Conservation (phyloP, 2,113 vertebrate genomes). For the Glareola pratincola region DNA sequence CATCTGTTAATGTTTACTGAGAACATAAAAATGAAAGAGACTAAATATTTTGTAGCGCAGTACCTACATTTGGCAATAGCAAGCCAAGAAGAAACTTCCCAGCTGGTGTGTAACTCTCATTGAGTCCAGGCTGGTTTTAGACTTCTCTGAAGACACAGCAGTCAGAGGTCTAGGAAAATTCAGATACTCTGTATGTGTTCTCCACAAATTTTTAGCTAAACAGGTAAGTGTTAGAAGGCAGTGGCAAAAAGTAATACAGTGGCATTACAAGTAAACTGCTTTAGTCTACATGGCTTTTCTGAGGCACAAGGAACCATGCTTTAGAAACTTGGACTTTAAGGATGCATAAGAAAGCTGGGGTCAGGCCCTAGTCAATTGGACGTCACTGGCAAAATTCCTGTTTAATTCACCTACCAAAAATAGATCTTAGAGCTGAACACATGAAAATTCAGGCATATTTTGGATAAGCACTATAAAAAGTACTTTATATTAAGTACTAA, state of each 20-base stretch:
- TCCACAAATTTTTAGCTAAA: not conserved
- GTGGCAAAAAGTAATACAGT: not conserved
- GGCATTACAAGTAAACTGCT: not conserved
- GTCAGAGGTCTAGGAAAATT: not conserved
- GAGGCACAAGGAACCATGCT: not conserved
- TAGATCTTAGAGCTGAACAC: not conserved
- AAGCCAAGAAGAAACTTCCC: not conserved
- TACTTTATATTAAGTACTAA: not conserved
- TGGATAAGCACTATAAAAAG: not conserved
- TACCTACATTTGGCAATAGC: not conserved
- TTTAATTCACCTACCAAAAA: not conserved
- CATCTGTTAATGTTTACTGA: constrained; percentile 16
- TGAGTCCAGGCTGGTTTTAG: not conserved
- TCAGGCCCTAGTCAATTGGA: not conserved
- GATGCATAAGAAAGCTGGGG: not conserved
- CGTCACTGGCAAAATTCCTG: not conserved
- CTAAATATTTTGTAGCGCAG: not conserved
- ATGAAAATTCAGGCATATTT: not conserved
- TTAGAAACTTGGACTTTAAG: not conserved
- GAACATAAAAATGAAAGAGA: not conserved
- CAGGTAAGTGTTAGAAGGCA: not conserved
- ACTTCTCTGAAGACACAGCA: not conserved
- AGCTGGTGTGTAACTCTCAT: not conserved
- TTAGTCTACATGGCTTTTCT: not conserved
- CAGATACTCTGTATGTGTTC: not conserved